A percentile compares a stretch with the other conserved stretches of the same genome.
Conservation (phyloP, 2,113 vertebrate species). For the Mesitornis unicolor region DNA sequence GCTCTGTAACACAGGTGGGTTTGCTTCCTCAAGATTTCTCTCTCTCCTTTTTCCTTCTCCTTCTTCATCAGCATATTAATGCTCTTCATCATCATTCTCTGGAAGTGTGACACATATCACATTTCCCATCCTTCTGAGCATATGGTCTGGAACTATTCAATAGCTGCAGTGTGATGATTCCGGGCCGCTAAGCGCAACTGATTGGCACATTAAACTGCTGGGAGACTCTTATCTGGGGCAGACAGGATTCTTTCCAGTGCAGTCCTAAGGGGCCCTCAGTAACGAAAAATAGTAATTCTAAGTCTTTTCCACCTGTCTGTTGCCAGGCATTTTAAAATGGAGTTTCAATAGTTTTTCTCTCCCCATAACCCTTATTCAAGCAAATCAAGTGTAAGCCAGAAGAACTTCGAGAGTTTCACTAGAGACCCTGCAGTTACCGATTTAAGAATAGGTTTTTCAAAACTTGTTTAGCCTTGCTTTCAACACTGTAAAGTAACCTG, state of each 20-base stretch:
- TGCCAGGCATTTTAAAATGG: constrained; percentile 60
- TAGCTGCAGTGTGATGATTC: constrained; percentile 57
- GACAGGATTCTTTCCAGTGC: constrained; percentile 62
- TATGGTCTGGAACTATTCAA: constrained; percentile 67
- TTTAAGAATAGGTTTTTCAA: constrained; percentile 51
- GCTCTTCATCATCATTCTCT: constrained; percentile 50
- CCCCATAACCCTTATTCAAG: constrained; percentile 55
- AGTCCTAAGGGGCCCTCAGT: constrained; percentile 52
- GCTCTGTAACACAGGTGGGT: neutral
- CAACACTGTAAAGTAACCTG: neutral
- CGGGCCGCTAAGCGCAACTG: constrained; percentile 65
- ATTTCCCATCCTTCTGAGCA: constrained; percentile 56
- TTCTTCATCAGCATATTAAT: constrained; percentile 57
- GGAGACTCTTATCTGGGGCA: constrained; percentile 65
- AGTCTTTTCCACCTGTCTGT: constrained; percentile 59
- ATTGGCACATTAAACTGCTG: constrained; percentile 71
- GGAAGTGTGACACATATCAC: constrained; percentile 33
- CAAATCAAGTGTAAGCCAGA: constrained; percentile 65
- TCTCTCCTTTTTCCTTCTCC: neutral
- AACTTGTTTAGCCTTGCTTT: constrained; percentile 3
- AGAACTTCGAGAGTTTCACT: constrained; percentile 55
- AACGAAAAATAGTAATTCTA: constrained; percentile 68
- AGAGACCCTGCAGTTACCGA: constrained; percentile 13
- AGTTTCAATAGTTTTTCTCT: constrained; percentile 54
- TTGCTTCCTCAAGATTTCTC: neutral